Evolutionary conservation across 2,888 invertebrate species (phyloP), one percentile per base, ranked within the genome.

Genomic region (Mamestra brassicae): DNA sequence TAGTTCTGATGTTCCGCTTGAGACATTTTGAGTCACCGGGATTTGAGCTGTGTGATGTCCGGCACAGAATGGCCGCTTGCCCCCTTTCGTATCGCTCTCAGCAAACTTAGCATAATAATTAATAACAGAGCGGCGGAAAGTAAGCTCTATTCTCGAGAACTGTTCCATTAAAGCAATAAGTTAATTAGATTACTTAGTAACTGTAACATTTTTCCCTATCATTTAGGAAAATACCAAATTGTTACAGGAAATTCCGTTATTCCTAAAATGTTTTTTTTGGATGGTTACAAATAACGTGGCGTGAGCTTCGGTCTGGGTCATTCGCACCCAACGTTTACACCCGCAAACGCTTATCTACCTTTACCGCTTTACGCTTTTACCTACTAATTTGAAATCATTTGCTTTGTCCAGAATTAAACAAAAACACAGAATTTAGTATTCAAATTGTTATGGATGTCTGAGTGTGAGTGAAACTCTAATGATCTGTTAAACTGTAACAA

Each of bases 121-220:
- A 38, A 38, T 74, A 26, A 54, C 36, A 81, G 52, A 81, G 81
- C 10, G 4, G 74, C 38, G 47, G 15, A n/a, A 64, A 80, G 17
- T 64, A 17, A n/a, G n/a, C 47, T 54, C 6, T 61, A 45, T 26
- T 42, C 10, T 55, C 3, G 60, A 36, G 6, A 65, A n/a, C 6
- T 26, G 47, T 64, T 26, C 36, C 63, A 60, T 60, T 55, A 4
- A 42, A 26, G 17, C 26, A 8, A 61, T 61, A 61, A 50, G 34
- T 7, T 50, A 55, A 50, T 72, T 52, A 36, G 55, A 62, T 80
- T 61, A 52, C 6, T 60, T 26, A 54, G 17, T 34, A 34, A 38
- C 34, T 10, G 17, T 38, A 42, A 34, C 7, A 34, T 3, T 58
- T 63, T 17, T 74, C 74, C 62, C 36, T 13, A 58, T 71, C n/a